A percentile compares a stretch with the other conserved stretches of the same genome.
Evolutionary conservation across 2,113 vertebrate genomes (phyloP).

Genomic region (Rhagologus leucostigma): DNA sequence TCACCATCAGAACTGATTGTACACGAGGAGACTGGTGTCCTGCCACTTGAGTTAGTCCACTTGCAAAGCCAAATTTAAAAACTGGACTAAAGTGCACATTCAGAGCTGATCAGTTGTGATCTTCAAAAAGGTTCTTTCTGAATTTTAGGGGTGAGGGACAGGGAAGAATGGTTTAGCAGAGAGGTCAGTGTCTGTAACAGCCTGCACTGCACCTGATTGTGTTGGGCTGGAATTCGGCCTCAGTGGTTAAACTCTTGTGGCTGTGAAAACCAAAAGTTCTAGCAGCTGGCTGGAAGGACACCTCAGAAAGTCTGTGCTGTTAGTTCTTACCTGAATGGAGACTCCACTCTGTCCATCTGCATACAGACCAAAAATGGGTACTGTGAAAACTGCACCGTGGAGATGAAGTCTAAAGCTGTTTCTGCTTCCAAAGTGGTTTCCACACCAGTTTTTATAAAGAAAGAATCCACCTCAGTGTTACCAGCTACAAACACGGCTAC

Average conservation of each 20-base stretch:
- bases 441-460: slow-evolving; percentile 84
- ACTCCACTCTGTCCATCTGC: slow-evolving; percentile 89
- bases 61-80: neutral
- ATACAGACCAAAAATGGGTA: slow-evolving; percentile 97
- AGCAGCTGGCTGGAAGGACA: neutral
- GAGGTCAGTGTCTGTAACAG: neutral
- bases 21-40: fast-evolving
- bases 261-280: neutral
- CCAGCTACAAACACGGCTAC: slow-evolving; percentile 78
- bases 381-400: slow-evolving; percentile 94
- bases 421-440: slow-evolving; percentile 86
- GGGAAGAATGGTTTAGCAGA: neutral
- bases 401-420: slow-evolving; percentile 85
- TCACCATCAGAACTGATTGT: neutral
- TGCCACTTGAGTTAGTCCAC: neutral
- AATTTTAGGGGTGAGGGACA: neutral
- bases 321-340: slow-evolving; percentile 83
- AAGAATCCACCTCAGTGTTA: slow-evolving; percentile 85
- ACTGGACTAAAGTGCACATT: neutral
- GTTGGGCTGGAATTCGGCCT: neutral
- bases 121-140: neutral
- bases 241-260: neutral
- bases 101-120: neutral
- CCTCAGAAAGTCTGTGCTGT: neutral
- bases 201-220: neutral